Base-by-base conservation (phyloP, 2,113 vertebrate genomes). In the Poeciliopsis retropinna region DNA sequence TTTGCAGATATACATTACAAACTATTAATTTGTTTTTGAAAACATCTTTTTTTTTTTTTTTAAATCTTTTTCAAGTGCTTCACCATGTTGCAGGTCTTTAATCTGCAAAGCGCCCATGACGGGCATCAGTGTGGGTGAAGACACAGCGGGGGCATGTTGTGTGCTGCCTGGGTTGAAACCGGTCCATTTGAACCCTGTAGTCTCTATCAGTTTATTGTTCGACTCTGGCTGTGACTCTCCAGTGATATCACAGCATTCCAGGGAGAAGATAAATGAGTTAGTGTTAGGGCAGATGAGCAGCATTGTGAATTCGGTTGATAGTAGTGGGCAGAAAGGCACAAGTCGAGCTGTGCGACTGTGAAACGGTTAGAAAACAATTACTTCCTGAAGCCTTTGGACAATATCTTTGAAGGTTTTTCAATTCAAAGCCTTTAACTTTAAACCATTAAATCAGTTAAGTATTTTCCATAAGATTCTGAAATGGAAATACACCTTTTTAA, bases 161-260 rank as follows among this genome's bases (percentile, higher is more conserved):
- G 78, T 79, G 65, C 76, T 85, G 80, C 75, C 85, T 79, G 77
- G 81, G 81, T 86, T 90, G 86, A 87, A 76, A 73, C 90, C 77
- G 85, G 88, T 85, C 88, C 84, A 88, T 90, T 91, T 91, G 87
- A 92, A 93, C 89, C 82, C 86, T 67, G 84, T 78, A 76, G 86
- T 90, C 90, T 92, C 89, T 88, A 85, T 94, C 72, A 78, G 85
- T 85, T 89, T 92, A 94, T 94, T 94, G 94, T 95, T 94, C 83
- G 28, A 77, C 79, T 75, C 76, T 84, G 77, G 87, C 88, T 72
- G 83, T 80, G 67, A 87, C 85, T 90, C 83, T 87, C 61, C 82
- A 88, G 85, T 94, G 94, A 95, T 93, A 92, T 95, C 94, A 95
- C 92, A 88, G 83, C 91, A 92, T 91, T 89, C 89, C 91, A 90